Evolutionary conservation across 2,888 invertebrate species (phyloP).

Genomic region (Chloromyia formosa): DNA sequence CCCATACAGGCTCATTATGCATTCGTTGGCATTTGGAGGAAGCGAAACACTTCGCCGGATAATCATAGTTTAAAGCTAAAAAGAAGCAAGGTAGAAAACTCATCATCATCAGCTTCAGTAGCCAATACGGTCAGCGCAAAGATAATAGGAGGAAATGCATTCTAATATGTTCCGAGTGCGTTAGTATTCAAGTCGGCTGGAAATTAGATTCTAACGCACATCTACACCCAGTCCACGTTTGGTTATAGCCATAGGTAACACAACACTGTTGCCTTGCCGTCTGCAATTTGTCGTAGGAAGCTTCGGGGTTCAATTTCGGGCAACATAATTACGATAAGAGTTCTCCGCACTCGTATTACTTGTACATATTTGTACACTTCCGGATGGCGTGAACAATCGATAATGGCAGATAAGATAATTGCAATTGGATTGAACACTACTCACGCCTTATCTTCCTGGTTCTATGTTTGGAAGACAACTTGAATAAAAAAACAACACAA

Average conservation of each 20-base stretch:
- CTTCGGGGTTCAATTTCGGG: background rate
- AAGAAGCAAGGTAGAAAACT: background rate
- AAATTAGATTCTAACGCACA: background rate
- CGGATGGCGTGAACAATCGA: slow-evolving; percentile 6
- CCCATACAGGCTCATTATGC: background rate
- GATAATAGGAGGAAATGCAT: slow-evolving; percentile 5
- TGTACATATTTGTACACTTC: slow-evolving; percentile 7
- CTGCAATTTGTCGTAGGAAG: background rate
- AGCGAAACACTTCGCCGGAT: slow-evolving; percentile 1
- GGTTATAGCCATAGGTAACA: no score
- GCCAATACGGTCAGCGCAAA: background rate
- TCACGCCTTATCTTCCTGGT: background rate
- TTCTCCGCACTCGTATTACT: background rate
- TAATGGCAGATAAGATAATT: background rate
- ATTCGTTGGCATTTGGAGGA: background rate
- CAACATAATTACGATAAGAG: slow-evolving; percentile 3
- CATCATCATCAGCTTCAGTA: background rate
- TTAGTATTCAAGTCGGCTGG: background rate
- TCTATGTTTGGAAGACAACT: no score
- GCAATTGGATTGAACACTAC: slow-evolving; percentile 1
- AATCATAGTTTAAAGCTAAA: background rate
- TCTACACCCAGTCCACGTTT: background rate
- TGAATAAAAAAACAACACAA: no score
- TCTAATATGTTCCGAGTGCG: background rate
- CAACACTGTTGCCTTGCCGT: background rate